A percentile compares a stretch with the other conserved stretches of the same genome.
These are phyloP conservation scores for Archocentrus centrarchus DNA, from an alignment of 2,113 vertebrate species.

Conservation along the genomic window DNA sequence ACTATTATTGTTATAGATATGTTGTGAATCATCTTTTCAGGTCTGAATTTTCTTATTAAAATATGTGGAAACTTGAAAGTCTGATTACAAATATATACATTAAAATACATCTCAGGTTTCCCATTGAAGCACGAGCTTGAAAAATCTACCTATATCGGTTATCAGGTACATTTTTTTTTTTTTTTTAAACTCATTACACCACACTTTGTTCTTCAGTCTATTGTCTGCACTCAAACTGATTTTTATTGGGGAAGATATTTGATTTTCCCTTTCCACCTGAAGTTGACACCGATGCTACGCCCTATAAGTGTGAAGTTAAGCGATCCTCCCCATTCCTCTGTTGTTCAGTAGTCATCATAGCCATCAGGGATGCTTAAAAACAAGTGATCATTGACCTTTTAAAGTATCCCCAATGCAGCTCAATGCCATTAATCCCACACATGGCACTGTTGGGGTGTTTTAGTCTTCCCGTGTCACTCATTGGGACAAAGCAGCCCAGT, in stretches of 20 bases:
- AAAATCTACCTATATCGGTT: no score
- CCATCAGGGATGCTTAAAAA: background rate
- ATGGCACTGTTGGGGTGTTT: background rate
- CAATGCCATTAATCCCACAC: background rate
- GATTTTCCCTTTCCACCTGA: background rate
- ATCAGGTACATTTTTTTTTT: no score
- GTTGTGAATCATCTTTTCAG: background rate
- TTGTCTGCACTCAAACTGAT: background rate
- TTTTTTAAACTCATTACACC: background rate
- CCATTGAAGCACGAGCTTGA: background rate
- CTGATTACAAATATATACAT: background rate
- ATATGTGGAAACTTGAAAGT: background rate
- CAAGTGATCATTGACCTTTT: background rate
- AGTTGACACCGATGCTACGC: background rate
- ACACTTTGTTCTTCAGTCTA: background rate
- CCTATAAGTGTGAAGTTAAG: background rate
- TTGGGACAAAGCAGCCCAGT: background rate
- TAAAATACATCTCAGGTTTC: background rate
- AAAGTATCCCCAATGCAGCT: background rate
- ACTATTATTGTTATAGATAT: background rate
- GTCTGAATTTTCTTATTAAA: background rate
- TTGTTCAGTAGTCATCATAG: background rate
- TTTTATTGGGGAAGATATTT: background rate
- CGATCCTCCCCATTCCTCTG: background rate
- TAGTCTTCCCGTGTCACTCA: background rate